Percentiles rank a stretch among this genome's conserved stretches.
These are phyloP conservation scores for Nebria ingens DNA, from an alignment of 1,140 invertebrate genomes.

Conservation along the genomic window DNA sequence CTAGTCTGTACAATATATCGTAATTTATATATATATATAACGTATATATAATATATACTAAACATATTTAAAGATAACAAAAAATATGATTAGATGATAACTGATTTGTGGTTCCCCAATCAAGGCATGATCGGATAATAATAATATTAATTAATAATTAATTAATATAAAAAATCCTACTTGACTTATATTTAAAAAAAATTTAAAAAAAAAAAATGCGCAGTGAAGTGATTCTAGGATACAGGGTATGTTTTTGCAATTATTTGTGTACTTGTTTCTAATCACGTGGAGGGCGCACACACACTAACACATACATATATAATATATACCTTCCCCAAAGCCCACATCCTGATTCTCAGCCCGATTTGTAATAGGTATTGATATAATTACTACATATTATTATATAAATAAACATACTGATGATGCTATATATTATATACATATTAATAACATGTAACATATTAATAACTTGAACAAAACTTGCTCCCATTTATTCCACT, in stretches of 20 bases:
- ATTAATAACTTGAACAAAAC: no score
- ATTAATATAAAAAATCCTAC: conserved; percentile 19
- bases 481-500: background rate
- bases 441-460: background rate
- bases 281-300: conserved; percentile 28
- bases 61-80: conserved; percentile 10
- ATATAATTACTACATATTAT: background rate
- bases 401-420: no score
- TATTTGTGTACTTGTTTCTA: conserved; percentile 56
- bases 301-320: background rate
- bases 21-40: conserved; percentile 10
- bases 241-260: conserved; percentile 62
- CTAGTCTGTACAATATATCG: conserved; percentile 3
- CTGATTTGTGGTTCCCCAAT: conserved; percentile 23
- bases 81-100: conserved; percentile 13
- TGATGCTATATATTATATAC: conserved; percentile 1
- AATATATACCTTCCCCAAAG: background rate
- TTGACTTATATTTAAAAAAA: conserved; percentile 24
- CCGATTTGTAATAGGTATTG: background rate
- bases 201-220: no score
- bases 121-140: conserved; percentile 29
- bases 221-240: conserved; percentile 57
- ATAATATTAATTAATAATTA: conserved; percentile 20
- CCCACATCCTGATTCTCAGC: background rate
- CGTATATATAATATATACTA: conserved; percentile 12